A percentile compares a stretch with the other conserved stretches of the same genome.
phyloP scores from a whole-genome alignment of 2,888 invertebrate genomes.

The Melipona beecheii region DNA sequence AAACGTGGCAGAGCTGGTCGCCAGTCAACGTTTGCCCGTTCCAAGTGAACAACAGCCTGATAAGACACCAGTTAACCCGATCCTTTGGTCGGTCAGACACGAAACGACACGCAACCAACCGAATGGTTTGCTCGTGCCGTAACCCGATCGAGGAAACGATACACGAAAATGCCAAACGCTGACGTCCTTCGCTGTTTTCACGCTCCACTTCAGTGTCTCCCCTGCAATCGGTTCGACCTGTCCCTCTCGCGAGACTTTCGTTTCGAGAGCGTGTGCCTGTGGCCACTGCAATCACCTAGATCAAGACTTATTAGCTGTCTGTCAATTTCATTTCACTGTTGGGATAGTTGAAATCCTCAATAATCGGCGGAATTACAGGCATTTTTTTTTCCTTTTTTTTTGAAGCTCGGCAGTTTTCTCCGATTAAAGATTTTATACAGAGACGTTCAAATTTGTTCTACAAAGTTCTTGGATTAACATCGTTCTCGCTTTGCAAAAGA shows the following conservation, averaged over 20 bases:
- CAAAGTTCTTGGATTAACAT: not conserved
- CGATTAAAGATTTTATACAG: not conserved
- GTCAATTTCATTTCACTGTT: not conserved
- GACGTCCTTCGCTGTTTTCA: slow-evolving; percentile 70
- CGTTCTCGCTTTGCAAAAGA: not conserved
- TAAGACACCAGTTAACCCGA: slow-evolving; percentile 22
- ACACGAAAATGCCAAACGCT: slow-evolving; percentile 62
- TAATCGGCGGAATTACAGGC: not conserved
- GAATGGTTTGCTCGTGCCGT: slow-evolving; percentile 27
- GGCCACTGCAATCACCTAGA: slow-evolving; percentile 5
- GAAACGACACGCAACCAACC: slow-evolving; percentile 27
- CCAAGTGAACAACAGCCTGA: slow-evolving; percentile 5
- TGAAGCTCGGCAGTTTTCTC: not conserved
- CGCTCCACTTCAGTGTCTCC: slow-evolving; percentile 67
- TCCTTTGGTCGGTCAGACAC: slow-evolving; percentile 13
- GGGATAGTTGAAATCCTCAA: not conserved
- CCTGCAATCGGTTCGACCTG: slow-evolving; percentile 28
- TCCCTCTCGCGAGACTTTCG: slow-evolving; percentile 62
- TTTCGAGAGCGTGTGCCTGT: slow-evolving; percentile 45
- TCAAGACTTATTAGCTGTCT: slow-evolving; percentile 7
- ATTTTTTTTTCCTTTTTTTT: too few species aligned
- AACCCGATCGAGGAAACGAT: slow-evolving; percentile 60
- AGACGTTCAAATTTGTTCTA: not conserved
- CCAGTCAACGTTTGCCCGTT: slow-evolving; percentile 6
- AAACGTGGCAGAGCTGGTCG: not conserved